These are phyloP conservation scores for Flabesymbios commensalis DNA, from an alignment of 2,888 invertebrate genomes.

Conservation along the genomic window DNA sequence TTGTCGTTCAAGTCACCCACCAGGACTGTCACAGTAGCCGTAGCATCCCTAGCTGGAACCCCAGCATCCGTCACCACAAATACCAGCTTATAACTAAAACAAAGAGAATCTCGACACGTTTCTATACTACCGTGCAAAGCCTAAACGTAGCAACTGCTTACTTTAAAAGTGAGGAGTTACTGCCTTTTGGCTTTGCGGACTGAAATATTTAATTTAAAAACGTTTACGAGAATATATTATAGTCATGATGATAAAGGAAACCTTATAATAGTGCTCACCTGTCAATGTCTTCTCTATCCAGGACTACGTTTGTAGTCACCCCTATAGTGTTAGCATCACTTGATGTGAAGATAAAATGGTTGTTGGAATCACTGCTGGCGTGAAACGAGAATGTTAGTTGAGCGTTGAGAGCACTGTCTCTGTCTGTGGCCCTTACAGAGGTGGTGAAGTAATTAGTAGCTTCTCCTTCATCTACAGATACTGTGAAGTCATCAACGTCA, in stretches of 20 bases:
- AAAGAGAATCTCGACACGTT: not conserved
- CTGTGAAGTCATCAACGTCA: constrained; percentile 29
- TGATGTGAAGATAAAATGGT: constrained; percentile 30
- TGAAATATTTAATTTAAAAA: not conserved
- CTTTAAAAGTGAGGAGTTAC: too few species aligned
- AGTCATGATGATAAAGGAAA: not conserved
- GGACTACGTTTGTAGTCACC: constrained; percentile 33
- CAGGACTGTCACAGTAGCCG: constrained; percentile 42
- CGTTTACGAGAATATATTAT: too few species aligned
- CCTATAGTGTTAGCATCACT: constrained; percentile 37
- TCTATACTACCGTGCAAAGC: too few species aligned
- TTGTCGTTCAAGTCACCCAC: constrained; percentile 51
- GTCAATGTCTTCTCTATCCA: constrained; percentile 43
- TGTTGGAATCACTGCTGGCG: constrained; percentile 7
- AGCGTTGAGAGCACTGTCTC: constrained; percentile 40
- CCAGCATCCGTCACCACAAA: constrained; percentile 43
- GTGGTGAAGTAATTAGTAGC: constrained; percentile 36
- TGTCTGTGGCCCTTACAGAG: constrained; percentile 38
- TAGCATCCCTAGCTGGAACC: constrained; percentile 35
- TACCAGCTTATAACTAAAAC: constrained; percentile 41
- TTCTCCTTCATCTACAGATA: constrained; percentile 35
- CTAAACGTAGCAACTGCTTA: too few species aligned
- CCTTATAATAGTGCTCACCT: constrained; percentile 28
- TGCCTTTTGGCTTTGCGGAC: too few species aligned
- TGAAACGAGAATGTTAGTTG: constrained; percentile 29